Evolutionary conservation across 2,797 vertebrate genomes (phyloP).

Genomic region (Propithecus deckenii): DNA sequence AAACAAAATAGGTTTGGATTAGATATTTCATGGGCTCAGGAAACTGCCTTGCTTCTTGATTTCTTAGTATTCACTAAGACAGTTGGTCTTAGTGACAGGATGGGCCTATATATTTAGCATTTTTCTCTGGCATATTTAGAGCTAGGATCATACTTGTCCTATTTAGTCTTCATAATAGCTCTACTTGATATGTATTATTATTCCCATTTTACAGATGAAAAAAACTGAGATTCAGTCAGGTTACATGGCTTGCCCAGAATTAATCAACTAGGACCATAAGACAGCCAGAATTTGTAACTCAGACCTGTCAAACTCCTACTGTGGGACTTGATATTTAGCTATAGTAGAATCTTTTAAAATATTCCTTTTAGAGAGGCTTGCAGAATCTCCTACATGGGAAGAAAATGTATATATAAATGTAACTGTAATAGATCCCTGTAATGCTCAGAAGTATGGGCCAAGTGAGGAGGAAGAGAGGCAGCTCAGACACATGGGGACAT

Average conservation of each 20-base stretch:
- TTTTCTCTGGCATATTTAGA: neutral
- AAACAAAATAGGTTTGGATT: conserved; percentile 38
- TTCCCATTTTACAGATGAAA: neutral
- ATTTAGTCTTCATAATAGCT: neutral
- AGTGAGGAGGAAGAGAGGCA: neutral
- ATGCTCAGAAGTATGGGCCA: neutral
- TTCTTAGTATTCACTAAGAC: neutral
- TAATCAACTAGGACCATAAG: neutral
- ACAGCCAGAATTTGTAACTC: neutral
- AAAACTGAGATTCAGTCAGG: neutral
- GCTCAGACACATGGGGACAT: neutral
- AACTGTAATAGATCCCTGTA: neutral
- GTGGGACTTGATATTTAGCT: neutral
- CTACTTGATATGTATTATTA: neutral
- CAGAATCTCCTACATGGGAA: neutral
- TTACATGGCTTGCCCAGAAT: neutral
- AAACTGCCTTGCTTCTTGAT: neutral
- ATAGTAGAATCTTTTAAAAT: neutral
- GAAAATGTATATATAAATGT: neutral
- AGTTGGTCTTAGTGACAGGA: neutral
- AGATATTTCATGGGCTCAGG: neutral
- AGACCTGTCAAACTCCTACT: neutral
- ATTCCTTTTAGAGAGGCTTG: neutral
- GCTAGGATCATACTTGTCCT: neutral
- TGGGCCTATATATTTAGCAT: neutral